These are phyloP conservation scores for Sula dactylatra DNA, from an alignment of 2,113 vertebrate genomes.

Conservation along the genomic window DNA sequence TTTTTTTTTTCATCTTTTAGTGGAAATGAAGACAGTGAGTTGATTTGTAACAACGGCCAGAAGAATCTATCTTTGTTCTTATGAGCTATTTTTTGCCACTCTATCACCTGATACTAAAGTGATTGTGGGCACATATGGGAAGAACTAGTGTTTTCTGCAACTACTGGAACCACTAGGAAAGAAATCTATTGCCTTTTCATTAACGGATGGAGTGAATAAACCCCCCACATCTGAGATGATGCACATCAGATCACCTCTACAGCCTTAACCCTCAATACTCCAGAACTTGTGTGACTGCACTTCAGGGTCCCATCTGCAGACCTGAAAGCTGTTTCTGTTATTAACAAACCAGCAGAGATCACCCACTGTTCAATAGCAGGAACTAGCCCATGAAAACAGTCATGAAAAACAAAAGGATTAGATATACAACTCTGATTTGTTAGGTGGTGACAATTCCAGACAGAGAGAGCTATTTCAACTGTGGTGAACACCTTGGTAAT, in stretches of 20 bases:
- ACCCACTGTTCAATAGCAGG: neutral
- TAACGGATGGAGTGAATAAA: neutral
- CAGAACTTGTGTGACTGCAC: neutral
- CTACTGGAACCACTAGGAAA: neutral
- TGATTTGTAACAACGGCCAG: neutral
- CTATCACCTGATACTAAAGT: neutral
- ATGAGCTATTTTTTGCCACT: neutral
- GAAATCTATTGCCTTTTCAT: neutral
- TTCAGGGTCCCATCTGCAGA: neutral
- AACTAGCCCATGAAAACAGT: neutral
- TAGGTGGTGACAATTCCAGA: neutral
- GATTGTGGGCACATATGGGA: neutral
- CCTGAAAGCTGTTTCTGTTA: neutral
- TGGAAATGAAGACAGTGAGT: neutral
- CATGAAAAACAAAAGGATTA: neutral
- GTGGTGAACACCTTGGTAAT: neutral
- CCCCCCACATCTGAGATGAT: rapidly evolving
- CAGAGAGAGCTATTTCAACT: neutral
- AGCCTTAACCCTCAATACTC: neutral
- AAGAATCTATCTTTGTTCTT: neutral
- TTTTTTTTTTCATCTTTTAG: neutral
- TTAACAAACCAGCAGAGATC: neutral
- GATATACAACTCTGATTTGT: neutral
- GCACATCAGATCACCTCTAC: neutral
- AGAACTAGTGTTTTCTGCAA: neutral